Percentiles rank a stretch among this genome's conserved stretches.
Conservation (phyloP, 2,797 vertebrate species). For the Anas bernieri region DNA sequence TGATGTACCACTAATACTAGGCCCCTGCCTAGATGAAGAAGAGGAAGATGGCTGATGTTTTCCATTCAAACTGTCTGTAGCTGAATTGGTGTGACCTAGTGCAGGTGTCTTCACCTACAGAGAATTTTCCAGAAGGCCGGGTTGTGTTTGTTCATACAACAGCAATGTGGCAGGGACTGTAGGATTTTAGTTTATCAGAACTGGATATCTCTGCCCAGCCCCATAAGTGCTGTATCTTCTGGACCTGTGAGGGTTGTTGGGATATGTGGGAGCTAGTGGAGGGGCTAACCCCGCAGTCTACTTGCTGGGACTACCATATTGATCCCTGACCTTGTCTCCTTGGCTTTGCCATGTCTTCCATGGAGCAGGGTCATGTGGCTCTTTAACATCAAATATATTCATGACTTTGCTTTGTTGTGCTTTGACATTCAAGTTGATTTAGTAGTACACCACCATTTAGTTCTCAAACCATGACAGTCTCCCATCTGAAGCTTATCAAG, state of each 20-base stretch:
- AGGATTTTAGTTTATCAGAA: not conserved
- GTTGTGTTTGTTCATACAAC: fast-evolving
- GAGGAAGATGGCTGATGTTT: not conserved
- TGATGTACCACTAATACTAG: not conserved
- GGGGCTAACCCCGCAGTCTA: not conserved
- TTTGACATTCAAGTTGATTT: not conserved
- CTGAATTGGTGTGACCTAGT: not conserved
- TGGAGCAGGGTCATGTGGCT: not conserved
- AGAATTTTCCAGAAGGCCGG: not conserved
- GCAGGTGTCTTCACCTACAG: fast-evolving
- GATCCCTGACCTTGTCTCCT: not conserved
- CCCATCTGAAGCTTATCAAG: not conserved
- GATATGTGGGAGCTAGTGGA: fast-evolving
- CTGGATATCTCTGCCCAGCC: fast-evolving
- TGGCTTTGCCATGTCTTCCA: fast-evolving
- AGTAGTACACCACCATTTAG: not conserved
- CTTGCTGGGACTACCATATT: not conserved
- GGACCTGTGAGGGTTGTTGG: not conserved
- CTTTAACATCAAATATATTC: not conserved
- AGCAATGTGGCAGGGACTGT: not conserved
- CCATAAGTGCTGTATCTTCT: fast-evolving
- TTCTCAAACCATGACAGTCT: not conserved
- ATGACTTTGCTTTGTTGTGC: not conserved
- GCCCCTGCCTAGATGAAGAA: not conserved
- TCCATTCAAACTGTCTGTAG: not conserved